These are phyloP conservation scores for Alentia gelatinosa DNA, from an alignment of 2,888 invertebrate species.

Conservation along the genomic window DNA sequence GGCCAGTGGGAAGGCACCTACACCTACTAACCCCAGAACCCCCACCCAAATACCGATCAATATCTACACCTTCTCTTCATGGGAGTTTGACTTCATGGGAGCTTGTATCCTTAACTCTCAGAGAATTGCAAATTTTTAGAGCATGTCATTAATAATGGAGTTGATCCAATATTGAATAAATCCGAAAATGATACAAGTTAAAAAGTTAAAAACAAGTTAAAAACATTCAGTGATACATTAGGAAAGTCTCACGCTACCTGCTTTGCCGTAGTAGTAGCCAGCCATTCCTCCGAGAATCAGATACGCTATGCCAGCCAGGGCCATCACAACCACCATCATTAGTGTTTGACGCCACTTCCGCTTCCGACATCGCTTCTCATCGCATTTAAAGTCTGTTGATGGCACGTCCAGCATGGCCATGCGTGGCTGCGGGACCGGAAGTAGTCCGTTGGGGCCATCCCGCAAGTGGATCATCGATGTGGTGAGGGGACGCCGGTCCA, in stretches of 20 bases:
- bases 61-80: too few species aligned
- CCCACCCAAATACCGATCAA: too few species aligned
- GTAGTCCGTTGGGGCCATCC: slow-evolving; percentile 12
- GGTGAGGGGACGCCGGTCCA: not conserved
- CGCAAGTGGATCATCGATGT: slow-evolving; percentile 2
- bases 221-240: not conserved
- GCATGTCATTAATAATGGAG: too few species aligned
- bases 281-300: not conserved
- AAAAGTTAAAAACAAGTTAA: not conserved
- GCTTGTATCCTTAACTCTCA: too few species aligned
- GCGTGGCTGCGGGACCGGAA: not conserved
- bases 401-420: slow-evolving; percentile 4
- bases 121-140: too few species aligned
- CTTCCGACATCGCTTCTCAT: not conserved
- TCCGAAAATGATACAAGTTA: not conserved
- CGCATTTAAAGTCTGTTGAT: not conserved
- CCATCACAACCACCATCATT: slow-evolving; percentile 13
- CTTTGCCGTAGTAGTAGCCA: slow-evolving; percentile 22
- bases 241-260: not conserved
- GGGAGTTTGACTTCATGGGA: too few species aligned
- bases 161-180: not conserved
- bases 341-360: slow-evolving; percentile 1
- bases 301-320: slow-evolving; percentile 20
- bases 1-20: too few species aligned
- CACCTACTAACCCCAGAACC: too few species aligned